phyloP scores from a whole-genome alignment of 1,140 invertebrate genomes.

The Drosophila sproati region DNA sequence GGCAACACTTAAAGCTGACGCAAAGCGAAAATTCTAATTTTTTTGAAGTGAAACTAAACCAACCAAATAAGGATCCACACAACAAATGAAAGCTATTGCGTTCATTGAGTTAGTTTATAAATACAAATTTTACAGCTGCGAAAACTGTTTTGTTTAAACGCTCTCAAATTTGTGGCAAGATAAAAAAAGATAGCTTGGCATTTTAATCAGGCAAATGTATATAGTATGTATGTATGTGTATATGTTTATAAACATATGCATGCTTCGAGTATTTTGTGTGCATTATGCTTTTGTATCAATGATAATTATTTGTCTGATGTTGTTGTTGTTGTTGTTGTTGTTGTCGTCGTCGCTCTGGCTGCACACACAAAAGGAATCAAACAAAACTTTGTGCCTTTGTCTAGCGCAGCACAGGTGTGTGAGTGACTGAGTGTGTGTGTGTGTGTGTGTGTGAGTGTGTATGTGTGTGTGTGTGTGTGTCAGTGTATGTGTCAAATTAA shows the following conservation, averaged over 20 bases:
- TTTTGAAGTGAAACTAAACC: too few species aligned
- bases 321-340: constrained; percentile 43
- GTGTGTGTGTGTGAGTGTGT: constrained; percentile 5
- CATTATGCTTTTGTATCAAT: constrained; percentile 78
- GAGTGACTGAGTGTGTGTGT: constrained; percentile 43
- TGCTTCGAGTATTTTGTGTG: constrained; percentile 30
- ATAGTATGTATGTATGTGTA: constrained; percentile 31
- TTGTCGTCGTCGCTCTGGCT: constrained; percentile 46
- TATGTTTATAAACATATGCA: constrained; percentile 34
- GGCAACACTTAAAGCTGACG: too few species aligned
- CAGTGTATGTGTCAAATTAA: constrained; percentile 70
- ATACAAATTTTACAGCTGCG: not conserved
- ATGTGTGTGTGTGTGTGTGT: not conserved
- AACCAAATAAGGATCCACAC: too few species aligned
- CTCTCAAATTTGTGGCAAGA: not conserved
- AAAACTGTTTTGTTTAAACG: not conserved
- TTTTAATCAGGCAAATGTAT: constrained; percentile 30
- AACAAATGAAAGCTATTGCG: too few species aligned
- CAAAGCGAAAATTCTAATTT: too few species aligned
- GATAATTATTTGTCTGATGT: constrained; percentile 73
- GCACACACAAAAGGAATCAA: constrained; percentile 83
- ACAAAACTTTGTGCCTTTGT: constrained; percentile 82
- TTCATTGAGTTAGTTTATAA: too few species aligned
- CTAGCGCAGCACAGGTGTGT: constrained; percentile 41
- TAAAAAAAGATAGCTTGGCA: not conserved